These are phyloP conservation scores for Tryphoninae sp. DNA, from an alignment of 2,888 invertebrate genomes.

Conservation along the genomic window DNA sequence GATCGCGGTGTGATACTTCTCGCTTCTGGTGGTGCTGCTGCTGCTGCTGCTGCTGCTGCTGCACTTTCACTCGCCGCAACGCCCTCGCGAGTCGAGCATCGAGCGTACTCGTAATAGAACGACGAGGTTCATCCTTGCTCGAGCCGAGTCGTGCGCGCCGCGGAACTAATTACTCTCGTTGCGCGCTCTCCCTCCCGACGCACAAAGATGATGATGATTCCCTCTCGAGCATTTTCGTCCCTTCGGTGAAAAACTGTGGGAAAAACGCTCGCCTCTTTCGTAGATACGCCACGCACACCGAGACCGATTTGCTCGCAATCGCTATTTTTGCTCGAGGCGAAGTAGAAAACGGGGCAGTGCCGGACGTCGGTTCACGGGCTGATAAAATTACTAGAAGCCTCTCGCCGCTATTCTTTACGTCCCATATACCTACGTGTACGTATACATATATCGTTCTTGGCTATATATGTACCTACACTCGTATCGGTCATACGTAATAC, in stretches of 20 bases:
- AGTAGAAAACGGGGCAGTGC: slow-evolving; percentile 14
- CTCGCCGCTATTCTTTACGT: not conserved
- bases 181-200: not conserved
- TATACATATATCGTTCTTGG: not conserved
- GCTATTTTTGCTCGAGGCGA: slow-evolving; percentile 13
- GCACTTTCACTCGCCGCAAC: slow-evolving; percentile 62
- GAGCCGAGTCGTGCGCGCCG: slow-evolving; percentile 57
- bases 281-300: slow-evolving; percentile 9
- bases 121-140: slow-evolving; percentile 53
- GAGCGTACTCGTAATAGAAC: slow-evolving; percentile 42
- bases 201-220: slow-evolving; percentile 42
- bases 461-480: not conserved
- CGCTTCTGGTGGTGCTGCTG: slow-evolving; percentile 4
- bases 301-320: slow-evolving; percentile 7
- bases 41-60: not conserved
- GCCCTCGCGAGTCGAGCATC: slow-evolving; percentile 51
- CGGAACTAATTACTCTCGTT: slow-evolving; percentile 67
- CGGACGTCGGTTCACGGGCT: slow-evolving; percentile 49
- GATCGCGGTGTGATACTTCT: slow-evolving; percentile 52
- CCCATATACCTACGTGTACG: not conserved
- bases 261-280: slow-evolving; percentile 3
- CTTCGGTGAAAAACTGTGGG: slow-evolving; percentile 35
- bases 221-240: slow-evolving; percentile 35
- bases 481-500: slow-evolving; percentile 48
- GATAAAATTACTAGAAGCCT: slow-evolving; percentile 22